Percentiles rank a stretch among this genome's conserved stretches.
phyloP scores from a whole-genome alignment of 2,113 vertebrate species.

The Pomatostomus ruficeps region DNA sequence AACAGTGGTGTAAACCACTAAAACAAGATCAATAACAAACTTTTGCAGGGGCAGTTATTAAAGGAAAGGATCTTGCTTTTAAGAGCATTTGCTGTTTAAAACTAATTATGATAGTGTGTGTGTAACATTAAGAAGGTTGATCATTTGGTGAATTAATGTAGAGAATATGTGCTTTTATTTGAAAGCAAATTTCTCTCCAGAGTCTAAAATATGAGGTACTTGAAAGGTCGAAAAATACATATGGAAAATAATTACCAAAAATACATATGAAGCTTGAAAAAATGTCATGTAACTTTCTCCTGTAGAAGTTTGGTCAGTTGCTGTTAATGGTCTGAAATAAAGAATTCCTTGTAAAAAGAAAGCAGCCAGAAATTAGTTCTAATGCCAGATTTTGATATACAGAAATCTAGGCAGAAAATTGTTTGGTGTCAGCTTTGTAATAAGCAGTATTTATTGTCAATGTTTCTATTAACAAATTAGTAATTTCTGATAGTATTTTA shows the following conservation, averaged over 20 bases:
- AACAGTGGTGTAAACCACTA: neutral
- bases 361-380: neutral
- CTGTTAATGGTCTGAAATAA: neutral
- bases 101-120: neutral
- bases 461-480: neutral
- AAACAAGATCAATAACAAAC: neutral
- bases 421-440: neutral
- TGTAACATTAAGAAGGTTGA: neutral
- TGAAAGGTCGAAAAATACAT: neutral
- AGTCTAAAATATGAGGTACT: neutral
- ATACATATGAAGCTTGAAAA: neutral
- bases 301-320: neutral
- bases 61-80: neutral
- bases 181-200: neutral
- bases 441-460: neutral
- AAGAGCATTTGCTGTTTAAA: neutral
- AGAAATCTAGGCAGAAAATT: neutral
- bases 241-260: neutral
- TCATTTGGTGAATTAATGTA: neutral
- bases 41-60: neutral
- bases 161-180: neutral
- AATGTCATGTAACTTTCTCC: neutral
- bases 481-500: neutral
- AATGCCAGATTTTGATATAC: neutral
- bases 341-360: neutral